A percentile compares a stretch with the other conserved stretches of the same genome.
Conservation (phyloP, 2,888 invertebrate genomes). For the Lasioglossum leucozonium region DNA sequence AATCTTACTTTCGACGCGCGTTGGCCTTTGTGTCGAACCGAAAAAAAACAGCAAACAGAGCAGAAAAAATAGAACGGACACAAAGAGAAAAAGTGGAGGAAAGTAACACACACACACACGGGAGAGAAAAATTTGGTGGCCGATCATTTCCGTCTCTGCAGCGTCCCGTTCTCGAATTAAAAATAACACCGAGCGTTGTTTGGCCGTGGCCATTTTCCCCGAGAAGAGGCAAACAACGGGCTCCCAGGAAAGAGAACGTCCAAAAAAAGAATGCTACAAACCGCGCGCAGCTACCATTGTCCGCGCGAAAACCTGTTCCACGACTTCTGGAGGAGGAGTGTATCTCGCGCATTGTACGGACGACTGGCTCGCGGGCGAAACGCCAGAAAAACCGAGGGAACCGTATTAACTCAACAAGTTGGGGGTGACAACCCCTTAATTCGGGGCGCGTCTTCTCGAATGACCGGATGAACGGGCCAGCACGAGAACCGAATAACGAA, state of each 20-base stretch:
- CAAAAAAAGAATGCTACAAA: background rate
- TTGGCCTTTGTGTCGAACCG: background rate
- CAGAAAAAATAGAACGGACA: background rate
- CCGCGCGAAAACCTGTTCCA: background rate
- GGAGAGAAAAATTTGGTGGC: background rate
- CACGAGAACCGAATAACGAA: conserved; percentile 20
- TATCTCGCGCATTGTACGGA: background rate
- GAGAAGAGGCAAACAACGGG: background rate
- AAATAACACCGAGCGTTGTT: conserved; percentile 12
- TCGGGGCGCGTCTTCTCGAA: conserved; percentile 4
- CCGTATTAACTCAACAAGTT: conserved; percentile 39
- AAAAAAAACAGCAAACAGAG: background rate
- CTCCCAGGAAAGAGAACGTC: background rate
- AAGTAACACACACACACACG: background rate
- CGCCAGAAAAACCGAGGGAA: background rate
- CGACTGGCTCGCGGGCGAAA: background rate
- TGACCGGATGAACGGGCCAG: background rate
- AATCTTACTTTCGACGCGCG: background rate
- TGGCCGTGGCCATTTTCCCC: background rate
- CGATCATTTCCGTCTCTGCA: conserved; percentile 5
- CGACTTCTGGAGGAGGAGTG: background rate
- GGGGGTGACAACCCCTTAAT: conserved; percentile 10
- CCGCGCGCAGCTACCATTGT: background rate
- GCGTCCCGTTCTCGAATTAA: background rate
- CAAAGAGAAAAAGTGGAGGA: background rate